phyloP scores from a whole-genome alignment of 2,888 invertebrate genomes.

The Spatulosminthurus flaviceps region DNA sequence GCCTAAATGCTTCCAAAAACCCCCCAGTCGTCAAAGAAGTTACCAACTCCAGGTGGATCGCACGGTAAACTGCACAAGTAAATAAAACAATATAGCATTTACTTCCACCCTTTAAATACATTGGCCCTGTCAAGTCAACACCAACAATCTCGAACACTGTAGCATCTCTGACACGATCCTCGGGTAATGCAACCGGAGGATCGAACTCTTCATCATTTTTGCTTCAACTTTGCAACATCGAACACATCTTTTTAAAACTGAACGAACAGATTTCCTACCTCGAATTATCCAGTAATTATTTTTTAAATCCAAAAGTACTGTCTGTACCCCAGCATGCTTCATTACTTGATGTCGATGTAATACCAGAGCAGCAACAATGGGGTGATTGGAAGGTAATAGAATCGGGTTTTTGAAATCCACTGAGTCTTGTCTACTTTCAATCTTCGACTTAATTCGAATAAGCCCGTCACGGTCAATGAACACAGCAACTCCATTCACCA shows the following conservation, averaged over 20 bases:
- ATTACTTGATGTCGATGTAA: not conserved
- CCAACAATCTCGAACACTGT: no score
- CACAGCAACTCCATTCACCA: no score
- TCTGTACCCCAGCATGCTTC: constrained; percentile 12
- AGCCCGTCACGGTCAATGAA: no score
- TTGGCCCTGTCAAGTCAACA: no score
- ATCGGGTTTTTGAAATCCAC: constrained; percentile 18
- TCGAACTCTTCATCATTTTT: no score
- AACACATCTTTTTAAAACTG: not conserved
- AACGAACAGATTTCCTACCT: not conserved
- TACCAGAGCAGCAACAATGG: not conserved
- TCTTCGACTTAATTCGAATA: no score
- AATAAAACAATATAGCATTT: constrained; percentile 62
- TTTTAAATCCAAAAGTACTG: not conserved
- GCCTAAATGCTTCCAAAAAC: constrained; percentile 64
- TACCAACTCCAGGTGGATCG: constrained; percentile 66
- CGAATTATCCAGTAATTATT: not conserved
- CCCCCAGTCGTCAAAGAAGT: constrained; percentile 62
- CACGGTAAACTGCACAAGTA: constrained; percentile 66
- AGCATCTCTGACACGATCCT: no score
- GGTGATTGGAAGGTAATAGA: not conserved
- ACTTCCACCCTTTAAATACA: no score
- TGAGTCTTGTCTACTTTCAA: no score
- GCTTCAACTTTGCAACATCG: not conserved
- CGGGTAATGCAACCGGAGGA: no score